A percentile compares a stretch with the other conserved stretches of the same genome.
Conservation (phyloP, 2,113 vertebrate species). For the Tetrao urogallus region DNA sequence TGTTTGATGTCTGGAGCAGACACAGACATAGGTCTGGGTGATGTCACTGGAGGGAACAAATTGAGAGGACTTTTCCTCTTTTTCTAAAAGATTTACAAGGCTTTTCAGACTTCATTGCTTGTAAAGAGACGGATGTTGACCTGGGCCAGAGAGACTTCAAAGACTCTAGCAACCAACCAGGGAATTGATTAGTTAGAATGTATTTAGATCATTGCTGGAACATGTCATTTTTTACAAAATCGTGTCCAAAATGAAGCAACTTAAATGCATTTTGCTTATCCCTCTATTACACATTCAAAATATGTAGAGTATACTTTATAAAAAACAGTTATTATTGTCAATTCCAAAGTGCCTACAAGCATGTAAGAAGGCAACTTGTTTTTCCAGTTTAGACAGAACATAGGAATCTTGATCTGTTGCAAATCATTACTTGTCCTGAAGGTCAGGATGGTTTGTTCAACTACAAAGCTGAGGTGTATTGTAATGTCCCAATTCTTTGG, state of each 20-base stretch:
- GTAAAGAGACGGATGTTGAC: background rate
- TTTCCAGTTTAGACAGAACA: background rate
- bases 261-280: background rate
- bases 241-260: background rate
- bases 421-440: background rate
- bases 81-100: background rate
- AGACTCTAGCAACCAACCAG: background rate
- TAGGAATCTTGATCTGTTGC: background rate
- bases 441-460: background rate
- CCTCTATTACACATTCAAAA: background rate
- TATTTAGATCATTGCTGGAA: background rate
- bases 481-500: background rate
- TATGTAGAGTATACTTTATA: rapidly evolving
- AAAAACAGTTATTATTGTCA: background rate
- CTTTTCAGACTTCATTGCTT: background rate
- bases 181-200: background rate
- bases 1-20: background rate
- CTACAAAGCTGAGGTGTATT: background rate
- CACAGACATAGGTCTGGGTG: background rate
- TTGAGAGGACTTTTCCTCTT: background rate
- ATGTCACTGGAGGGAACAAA: background rate
- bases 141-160: background rate
- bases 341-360: background rate
- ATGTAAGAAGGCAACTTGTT: background rate
- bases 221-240: background rate